Percentiles rank a stretch among this genome's conserved stretches.
phyloP scores from a whole-genome alignment of 2,888 invertebrate genomes.

The Hypselothyrea guttata region DNA sequence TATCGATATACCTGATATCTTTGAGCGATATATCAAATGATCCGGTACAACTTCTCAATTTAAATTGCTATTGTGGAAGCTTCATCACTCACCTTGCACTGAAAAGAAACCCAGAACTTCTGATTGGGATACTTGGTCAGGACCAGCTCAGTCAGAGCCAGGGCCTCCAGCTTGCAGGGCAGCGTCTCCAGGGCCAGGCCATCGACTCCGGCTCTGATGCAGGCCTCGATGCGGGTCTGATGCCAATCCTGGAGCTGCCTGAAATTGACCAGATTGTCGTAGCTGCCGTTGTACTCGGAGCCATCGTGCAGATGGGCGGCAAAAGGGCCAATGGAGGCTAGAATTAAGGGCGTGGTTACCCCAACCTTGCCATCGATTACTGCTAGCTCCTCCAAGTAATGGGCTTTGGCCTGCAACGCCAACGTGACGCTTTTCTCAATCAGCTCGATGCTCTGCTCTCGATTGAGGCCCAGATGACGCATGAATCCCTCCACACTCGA shows the following conservation, averaged over 20 bases:
- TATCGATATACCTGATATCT: no score
- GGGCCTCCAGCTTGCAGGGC: slow-evolving; percentile 91
- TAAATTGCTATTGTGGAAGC: rapidly evolving
- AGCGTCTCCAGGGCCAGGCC: slow-evolving; percentile 94
- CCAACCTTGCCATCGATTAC: slow-evolving; percentile 21
- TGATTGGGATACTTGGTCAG: slow-evolving; percentile 86
- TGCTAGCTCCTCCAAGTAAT: slow-evolving; percentile 83
- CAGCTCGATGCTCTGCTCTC: slow-evolving; percentile 86
- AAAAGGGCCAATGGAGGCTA: slow-evolving; percentile 95
- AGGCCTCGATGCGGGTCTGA: slow-evolving; percentile 88
- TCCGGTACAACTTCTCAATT: not conserved
- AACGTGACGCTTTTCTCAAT: slow-evolving; percentile 89
- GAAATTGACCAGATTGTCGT: slow-evolving; percentile 85
- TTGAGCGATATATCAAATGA: no score
- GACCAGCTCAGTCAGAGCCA: slow-evolving; percentile 90
- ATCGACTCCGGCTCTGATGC: slow-evolving; percentile 90
- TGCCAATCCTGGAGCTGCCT: slow-evolving; percentile 91
- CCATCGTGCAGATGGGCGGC: slow-evolving; percentile 94
- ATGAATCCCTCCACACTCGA: slow-evolving; percentile 90
- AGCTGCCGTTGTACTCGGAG: slow-evolving; percentile 94
- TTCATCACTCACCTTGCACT: slow-evolving; percentile 87
- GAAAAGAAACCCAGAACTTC: slow-evolving; percentile 90
- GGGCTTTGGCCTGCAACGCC: slow-evolving; percentile 87
- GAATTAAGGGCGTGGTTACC: slow-evolving; percentile 83
- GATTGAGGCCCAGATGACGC: slow-evolving; percentile 87